These are phyloP conservation scores for Nasonia oneida DNA, from an alignment of 2,888 invertebrate genomes.

Conservation along the genomic window DNA sequence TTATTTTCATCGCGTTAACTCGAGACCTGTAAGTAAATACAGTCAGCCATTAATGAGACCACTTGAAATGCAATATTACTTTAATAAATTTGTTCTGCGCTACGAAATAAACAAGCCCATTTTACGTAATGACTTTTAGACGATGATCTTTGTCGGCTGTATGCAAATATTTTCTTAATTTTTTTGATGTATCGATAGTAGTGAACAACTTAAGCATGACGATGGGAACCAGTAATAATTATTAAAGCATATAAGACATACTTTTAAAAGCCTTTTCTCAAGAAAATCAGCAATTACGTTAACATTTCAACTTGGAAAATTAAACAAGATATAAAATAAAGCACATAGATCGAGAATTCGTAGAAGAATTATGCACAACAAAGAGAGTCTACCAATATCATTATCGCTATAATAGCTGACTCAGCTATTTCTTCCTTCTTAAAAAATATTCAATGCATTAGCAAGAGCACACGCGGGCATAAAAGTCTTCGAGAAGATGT, in stretches of 20 bases:
- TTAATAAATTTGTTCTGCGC: too few species aligned
- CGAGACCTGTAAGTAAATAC: neutral
- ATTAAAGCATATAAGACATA: neutral
- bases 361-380: constrained; percentile 19
- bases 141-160: too few species aligned
- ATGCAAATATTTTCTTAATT: too few species aligned
- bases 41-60: too few species aligned
- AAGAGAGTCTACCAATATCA: neutral
- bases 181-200: too few species aligned
- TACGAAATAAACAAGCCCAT: too few species aligned
- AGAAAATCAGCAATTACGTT: neutral
- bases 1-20: neutral
- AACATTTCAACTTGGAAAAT: neutral
- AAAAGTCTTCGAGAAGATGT: constrained; percentile 35
- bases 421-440: neutral
- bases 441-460: constrained; percentile 28
- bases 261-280: neutral
- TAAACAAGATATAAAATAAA: neutral
- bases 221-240: neutral
- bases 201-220: neutral
- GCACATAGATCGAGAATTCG: constrained; percentile 13
- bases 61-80: too few species aligned
- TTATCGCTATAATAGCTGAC: neutral
- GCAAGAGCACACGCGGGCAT: constrained; percentile 12
- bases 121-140: too few species aligned